Base-by-base conservation (phyloP, 2,113 vertebrate genomes). In the Hemicordylus capensis region DNA sequence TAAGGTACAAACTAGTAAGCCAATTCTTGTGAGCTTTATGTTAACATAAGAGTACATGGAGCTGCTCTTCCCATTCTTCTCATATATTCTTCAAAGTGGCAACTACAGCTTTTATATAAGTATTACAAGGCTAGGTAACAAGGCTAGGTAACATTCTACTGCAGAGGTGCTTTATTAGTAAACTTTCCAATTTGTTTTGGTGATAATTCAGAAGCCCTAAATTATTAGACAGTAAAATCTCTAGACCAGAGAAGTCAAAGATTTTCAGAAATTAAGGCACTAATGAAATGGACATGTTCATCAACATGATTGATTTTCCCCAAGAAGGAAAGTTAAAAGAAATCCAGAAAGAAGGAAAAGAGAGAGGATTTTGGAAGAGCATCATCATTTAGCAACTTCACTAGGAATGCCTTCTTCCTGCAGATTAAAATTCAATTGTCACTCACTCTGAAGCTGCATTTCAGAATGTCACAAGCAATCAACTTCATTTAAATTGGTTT, bases 211-310 rank as follows among this genome's bases (percentile, higher is more conserved):
- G 44, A 31, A 17, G 11, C 83, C 44, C 61, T 77, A 39, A 84
- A 85, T 79, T 80, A 79, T 85, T 76, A 73, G 79, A 54, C 56
- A 85, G 37, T n/a, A n/a, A 70, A 85, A 46, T 10, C 76, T 80
- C 84, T 39, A 26, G 24, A 80, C 42, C 28, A 85, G n/a, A 85
- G 31, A 54, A 63, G 72, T 73, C 26, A 48, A 42, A 51, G 66
- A 73, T 63, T 80, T 80, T n/a, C 67, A 73, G 56, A 85, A 63
- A 85, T 85, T 63, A 85, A 66, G 76, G 56, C 73, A 56, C 66
- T 72, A 80, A 83, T 80, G 67, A 85, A 85, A 76, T 73, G 9
- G 8, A 79, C 66, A 48, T 66, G 42, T 85, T 77, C 56, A 79
- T 51, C 76, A 80, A 59, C 24, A 61, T 79, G n/a, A 58, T 8